phyloP scores from a whole-genome alignment of 1,140 invertebrate genomes.

The Drosophila sechellia region DNA sequence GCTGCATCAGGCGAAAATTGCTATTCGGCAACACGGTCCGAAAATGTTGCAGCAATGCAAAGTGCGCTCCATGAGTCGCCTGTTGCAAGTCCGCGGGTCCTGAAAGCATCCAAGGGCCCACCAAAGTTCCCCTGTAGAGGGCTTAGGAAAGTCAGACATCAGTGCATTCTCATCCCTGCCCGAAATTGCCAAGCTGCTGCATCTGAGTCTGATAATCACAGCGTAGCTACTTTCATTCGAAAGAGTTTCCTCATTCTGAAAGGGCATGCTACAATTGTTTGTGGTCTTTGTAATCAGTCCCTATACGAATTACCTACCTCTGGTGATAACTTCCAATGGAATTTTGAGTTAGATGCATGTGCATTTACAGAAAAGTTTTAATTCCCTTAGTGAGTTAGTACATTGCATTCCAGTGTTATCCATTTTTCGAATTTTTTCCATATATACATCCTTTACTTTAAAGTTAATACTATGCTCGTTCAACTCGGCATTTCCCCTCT shows the following conservation, averaged over 20 bases:
- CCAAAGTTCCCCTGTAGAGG: background rate
- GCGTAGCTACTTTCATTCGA: background rate
- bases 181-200: constrained; percentile 1
- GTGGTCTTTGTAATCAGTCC: background rate
- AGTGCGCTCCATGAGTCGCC: constrained; percentile 12
- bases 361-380: too few species aligned
- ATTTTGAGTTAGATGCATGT: background rate
- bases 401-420: too few species aligned
- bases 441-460: too few species aligned
- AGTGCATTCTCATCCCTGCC: constrained; percentile 9
- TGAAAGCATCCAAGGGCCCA: constrained; percentile 15
- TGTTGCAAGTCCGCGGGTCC: constrained; percentile 35
- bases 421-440: background rate
- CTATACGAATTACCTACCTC: background rate
- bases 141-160: constrained; percentile 24
- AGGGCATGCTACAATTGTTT: constrained; percentile 4
- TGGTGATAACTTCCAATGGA: background rate
- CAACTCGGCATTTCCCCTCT: background rate
- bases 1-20: constrained; percentile 42
- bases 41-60: constrained; percentile 55
- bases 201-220: constrained; percentile 24
- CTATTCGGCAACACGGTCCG: constrained; percentile 60
- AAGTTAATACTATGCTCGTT: background rate
- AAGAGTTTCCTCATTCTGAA: background rate
- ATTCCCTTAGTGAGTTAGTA: too few species aligned